Percentiles rank a stretch among this genome's conserved stretches.
Conservation (phyloP, 2,113 vertebrate genomes). For the Siniperca knerii region DNA sequence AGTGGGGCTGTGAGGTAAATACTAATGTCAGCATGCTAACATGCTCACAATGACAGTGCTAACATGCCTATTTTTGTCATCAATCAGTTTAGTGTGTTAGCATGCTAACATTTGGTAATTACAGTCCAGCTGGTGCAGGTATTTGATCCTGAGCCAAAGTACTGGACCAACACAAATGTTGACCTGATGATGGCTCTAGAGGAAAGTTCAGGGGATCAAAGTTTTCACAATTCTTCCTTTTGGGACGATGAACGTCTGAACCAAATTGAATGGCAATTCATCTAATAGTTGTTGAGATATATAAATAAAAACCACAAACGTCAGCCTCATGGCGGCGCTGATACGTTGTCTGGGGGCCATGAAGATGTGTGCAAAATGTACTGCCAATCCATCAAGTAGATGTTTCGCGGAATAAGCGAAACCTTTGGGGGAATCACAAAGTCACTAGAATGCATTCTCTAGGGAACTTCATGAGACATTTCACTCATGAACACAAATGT, state of each 20-base stretch:
- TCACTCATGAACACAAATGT: not conserved
- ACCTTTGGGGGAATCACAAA: too few relatives aligned
- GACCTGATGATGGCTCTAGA: not conserved
- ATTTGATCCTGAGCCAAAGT: not conserved
- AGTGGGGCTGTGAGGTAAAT: not conserved
- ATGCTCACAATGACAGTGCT: too few relatives aligned
- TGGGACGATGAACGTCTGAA: not conserved
- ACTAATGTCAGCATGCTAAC: not conserved
- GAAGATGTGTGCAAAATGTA: too few relatives aligned
- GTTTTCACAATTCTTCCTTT: not conserved
- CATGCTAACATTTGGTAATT: not conserved
- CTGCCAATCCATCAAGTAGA: too few relatives aligned
- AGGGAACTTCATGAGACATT: too few relatives aligned
- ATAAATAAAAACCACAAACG: not conserved
- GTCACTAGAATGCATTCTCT: too few relatives aligned
- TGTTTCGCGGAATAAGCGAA: too few relatives aligned
- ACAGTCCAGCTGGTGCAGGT: not conserved
- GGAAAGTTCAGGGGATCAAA: not conserved
- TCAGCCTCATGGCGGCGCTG: not conserved
- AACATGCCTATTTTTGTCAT: too few relatives aligned
- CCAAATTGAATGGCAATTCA: not conserved
- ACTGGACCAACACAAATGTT: not conserved
- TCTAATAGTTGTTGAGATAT: not conserved
- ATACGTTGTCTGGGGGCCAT: not conserved
- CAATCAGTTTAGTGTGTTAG: too few relatives aligned